Evolutionary conservation across 2,888 invertebrate genomes (phyloP).

Genomic region (Acleris cristana): DNA sequence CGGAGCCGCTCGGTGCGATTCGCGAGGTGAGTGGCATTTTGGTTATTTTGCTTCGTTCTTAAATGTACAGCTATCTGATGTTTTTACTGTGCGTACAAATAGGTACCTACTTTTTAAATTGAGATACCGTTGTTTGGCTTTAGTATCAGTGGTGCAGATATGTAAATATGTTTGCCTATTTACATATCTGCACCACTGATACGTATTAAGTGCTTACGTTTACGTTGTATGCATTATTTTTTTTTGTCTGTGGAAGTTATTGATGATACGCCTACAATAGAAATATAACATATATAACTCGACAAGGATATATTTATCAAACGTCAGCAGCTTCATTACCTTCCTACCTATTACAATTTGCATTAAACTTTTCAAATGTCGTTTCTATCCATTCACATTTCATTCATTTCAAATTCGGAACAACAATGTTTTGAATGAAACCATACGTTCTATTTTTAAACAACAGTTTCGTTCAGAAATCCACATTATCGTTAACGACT

Average conservation of each 20-base stretch:
- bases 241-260: constrained; percentile 8
- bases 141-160: constrained; percentile 44
- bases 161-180: constrained; percentile 36
- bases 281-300: neutral
- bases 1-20: constrained; percentile 72
- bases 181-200: too few relatives aligned
- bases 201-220: constrained; percentile 25
- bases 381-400: neutral
- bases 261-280: constrained; percentile 13
- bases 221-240: constrained; percentile 26
- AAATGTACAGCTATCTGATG: constrained; percentile 62
- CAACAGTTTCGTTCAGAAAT: constrained; percentile 43
- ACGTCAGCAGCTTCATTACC: too few relatives aligned
- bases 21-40: constrained; percentile 75
- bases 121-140: constrained; percentile 51
- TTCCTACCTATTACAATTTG: too few relatives aligned
- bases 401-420: constrained; percentile 16
- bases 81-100: constrained; percentile 52
- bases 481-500: constrained; percentile 52
- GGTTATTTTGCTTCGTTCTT: constrained; percentile 67
- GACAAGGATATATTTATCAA: too few relatives aligned
- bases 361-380: too few relatives aligned
- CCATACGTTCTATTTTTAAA: constrained; percentile 32
- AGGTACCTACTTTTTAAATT: constrained; percentile 38
- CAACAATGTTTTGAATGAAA: constrained; percentile 25